phyloP scores from a whole-genome alignment of 2,113 vertebrate genomes.

The Lamprologus lemairii region DNA sequence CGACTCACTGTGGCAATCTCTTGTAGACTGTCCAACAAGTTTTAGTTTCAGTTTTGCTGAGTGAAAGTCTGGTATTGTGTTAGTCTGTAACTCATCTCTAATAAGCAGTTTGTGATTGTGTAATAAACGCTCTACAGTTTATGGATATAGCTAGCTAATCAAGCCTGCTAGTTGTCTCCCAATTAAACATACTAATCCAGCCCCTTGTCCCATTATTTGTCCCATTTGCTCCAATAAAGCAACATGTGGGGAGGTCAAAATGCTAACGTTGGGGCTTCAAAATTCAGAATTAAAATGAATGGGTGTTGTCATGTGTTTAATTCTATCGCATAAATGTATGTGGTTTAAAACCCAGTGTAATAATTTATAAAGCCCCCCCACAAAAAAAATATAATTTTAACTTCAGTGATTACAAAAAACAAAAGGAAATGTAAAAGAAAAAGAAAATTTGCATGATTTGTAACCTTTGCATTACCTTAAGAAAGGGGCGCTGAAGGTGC shows the following conservation, averaged over 20 bases:
- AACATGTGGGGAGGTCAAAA: not conserved
- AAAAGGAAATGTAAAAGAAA: not conserved
- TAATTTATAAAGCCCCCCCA: not conserved
- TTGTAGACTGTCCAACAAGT: not conserved
- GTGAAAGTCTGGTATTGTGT: not conserved
- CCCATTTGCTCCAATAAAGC: not conserved
- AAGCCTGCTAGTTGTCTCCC: not conserved
- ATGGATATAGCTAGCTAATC: not conserved
- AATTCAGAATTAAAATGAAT: not conserved
- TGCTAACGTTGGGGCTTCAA: not conserved
- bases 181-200: rapidly evolving
- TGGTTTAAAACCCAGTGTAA: not conserved
- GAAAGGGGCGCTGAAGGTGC: not conserved
- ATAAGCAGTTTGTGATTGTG: not conserved
- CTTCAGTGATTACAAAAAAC: not conserved
- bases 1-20: rapidly evolving
- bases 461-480: not conserved
- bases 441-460: not conserved
- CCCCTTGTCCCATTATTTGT: not conserved
- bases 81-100: not conserved
- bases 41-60: not conserved
- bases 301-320: not conserved
- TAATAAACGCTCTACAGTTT: not conserved
- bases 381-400: rapidly evolving
- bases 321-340: not conserved